These are phyloP conservation scores for Epinotia demarniana DNA, from an alignment of 2,888 invertebrate genomes.

Conservation along the genomic window DNA sequence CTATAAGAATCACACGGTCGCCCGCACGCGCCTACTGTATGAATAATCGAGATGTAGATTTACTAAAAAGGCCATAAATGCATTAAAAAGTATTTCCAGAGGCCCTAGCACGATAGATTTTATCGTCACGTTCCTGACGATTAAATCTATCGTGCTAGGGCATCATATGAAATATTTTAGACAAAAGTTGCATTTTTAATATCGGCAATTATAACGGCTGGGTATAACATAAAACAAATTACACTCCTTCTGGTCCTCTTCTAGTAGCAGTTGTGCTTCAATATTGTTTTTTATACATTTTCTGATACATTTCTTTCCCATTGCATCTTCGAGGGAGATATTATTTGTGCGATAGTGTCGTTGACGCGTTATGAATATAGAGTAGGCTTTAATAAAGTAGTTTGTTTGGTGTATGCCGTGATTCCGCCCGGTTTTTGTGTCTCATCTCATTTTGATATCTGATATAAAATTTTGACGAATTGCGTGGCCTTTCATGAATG, in stretches of 20 bases:
- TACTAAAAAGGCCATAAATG: slow-evolving; percentile 16
- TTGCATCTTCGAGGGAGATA: slow-evolving; percentile 83
- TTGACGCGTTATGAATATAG: slow-evolving; percentile 83
- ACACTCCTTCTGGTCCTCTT: slow-evolving; percentile 48
- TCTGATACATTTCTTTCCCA: slow-evolving; percentile 84
- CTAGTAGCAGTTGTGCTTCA: slow-evolving; percentile 58
- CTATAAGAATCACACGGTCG: slow-evolving; percentile 79
- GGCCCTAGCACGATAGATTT: too few relatives aligned
- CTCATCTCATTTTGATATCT: slow-evolving; percentile 46
- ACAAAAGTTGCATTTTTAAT: background rate
- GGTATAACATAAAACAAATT: background rate
- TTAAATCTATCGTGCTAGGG: too few relatives aligned
- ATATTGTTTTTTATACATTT: slow-evolving; percentile 80
- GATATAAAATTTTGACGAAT: slow-evolving; percentile 48
- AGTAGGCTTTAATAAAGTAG: slow-evolving; percentile 82
- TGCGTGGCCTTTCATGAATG: slow-evolving; percentile 22
- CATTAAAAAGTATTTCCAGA: background rate
- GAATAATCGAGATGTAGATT: slow-evolving; percentile 27
- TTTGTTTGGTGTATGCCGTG: slow-evolving; percentile 58
- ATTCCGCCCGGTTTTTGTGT: slow-evolving; percentile 52
- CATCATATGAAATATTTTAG: background rate
- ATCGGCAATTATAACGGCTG: background rate
- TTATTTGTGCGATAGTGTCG: slow-evolving; percentile 81
- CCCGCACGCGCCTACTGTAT: slow-evolving; percentile 70
- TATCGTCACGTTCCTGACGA: too few relatives aligned